phyloP scores from a whole-genome alignment of 1,140 invertebrate genomes.

The Dermatophagoides farinae region DNA sequence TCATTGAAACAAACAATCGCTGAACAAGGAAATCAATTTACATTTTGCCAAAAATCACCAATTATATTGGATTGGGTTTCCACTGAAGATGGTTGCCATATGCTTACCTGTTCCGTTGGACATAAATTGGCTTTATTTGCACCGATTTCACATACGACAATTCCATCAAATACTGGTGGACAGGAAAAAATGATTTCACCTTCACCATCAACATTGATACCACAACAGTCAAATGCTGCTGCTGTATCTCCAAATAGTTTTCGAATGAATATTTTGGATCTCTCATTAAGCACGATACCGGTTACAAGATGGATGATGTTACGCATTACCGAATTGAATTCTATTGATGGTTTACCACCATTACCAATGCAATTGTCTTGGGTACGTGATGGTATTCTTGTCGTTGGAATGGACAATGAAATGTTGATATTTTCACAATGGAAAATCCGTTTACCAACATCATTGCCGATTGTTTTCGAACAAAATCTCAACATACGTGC shows the following conservation, averaged over 20 bases:
- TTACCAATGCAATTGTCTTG: conserved; percentile 95
- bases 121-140: conserved; percentile 40
- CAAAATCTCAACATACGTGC: conserved; percentile 20
- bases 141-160: conserved; percentile 28
- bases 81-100: conserved; percentile 93
- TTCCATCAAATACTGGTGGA: background rate
- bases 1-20: conserved; percentile 66
- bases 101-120: conserved; percentile 84
- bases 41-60: conserved; percentile 41
- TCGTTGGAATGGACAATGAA: conserved; percentile 97
- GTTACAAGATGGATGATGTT: conserved; percentile 67
- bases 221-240: background rate
- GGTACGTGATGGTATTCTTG: conserved; percentile 89
- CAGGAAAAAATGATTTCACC: background rate
- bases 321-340: conserved; percentile 66
- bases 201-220: background rate
- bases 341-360: conserved; percentile 83
- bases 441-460: conserved; percentile 35
- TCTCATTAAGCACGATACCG: background rate
- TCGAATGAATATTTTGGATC: background rate
- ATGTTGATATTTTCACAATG: conserved; percentile 99
- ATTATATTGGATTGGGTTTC: conserved; percentile 97
- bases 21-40: conserved; percentile 72
- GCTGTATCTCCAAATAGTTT: conserved; percentile 1
- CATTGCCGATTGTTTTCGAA: background rate